Base-by-base conservation (phyloP, 2,113 vertebrate genomes). In the Pseudorasbora parva region DNA sequence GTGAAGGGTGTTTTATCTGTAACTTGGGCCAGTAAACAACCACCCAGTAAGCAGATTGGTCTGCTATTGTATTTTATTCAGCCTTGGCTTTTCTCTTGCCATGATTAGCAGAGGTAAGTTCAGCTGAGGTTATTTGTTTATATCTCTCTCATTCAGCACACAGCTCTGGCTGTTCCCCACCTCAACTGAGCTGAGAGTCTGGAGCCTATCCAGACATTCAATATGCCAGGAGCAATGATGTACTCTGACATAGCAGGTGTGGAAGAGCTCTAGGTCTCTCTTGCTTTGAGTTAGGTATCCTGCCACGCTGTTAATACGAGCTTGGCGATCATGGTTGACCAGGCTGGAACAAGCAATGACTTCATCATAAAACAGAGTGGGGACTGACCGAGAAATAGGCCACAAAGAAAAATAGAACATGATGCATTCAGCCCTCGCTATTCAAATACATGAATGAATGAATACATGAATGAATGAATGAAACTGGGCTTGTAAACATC, bases 341-440 rank as follows among this genome's bases (percentile, higher is more conserved):
- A 66, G 59, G 27, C 78, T 81, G 78, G 78, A 81, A 69, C 47
- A 68, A 90, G 78, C 86, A 85, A 83, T 90, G 85, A 85, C 88
- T 90, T 86, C 57, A 84, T 88, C 84, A 88, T 89, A 4, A 9
- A 47, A 45, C 86, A 78, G 69, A 45, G 21, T 45, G 41, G 21
- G 41, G 27, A 76, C 54, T 30, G 19, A 25, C 30, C 8, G 27
- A 75, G 59, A 79, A 81, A 51, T 81, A 47, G 47, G 78, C 25
- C 60, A 81, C 10, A 14, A 64, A 33, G 45, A 49, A 19, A 41
- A 68, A 69, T n/a, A 37, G 62, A 81, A 66, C 59, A 56, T 19
- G 64, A 51, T 23, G 64, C 62, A 68, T 69, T 81, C 27, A 81
- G 27, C 45, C 21, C 64, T 23, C 11, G 11, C 47, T 69, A 51